Evolutionary conservation across 2,888 invertebrate genomes (phyloP), one percentile per base, ranked within the genome.

Genomic region (Phlogophora meticulosa): DNA sequence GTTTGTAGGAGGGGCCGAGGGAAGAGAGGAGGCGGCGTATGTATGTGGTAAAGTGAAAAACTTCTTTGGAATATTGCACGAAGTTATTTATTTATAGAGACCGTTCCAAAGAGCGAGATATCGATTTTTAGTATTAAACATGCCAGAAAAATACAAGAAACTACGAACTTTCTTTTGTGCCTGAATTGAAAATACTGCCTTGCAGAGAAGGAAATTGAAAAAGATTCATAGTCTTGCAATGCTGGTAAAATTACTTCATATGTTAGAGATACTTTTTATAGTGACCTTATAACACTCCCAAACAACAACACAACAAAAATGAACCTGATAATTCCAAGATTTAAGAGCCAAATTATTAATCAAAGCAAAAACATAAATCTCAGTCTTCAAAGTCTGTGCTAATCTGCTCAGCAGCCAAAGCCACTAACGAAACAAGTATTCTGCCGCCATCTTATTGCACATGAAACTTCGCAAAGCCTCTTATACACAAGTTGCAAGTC

Each of bases 401-500:
- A 70, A 70, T 70, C 77, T 56, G 36, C 34, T 15, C 20, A 40
- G 40, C 36, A 56, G 22, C 34, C 72, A 38, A 48, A 61, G 43
- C 46, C 55, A 53, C 46, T 56, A 65, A 58, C 46, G 46, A 62
- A 56, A 79, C 58, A 74, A 49, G 43, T 58, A 60, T 40, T 22
- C 38, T 32, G 36, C 36, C 51, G 38, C 38, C 45, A 55, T 56
- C 58, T 62, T 76, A 79, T 52, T 75, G 76, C 76, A 76, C 62
- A 68, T 62, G 57, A 78, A 75, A 75, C 76, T 75, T 79, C 34
- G 20, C 24, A 53, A 79, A 75, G 70, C 80, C 61, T 67, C 78
- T 56, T 68, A 52, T 20, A 68, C 61, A 61, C 42, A 51, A 79
- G 55, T 51, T 56, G 49, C 48, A 67, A 61, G 49, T 57, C 52